Evolutionary conservation across 2,113 vertebrate species (phyloP), one percentile per base, ranked within the genome.

Genomic region (Macaca mulatta): DNA sequence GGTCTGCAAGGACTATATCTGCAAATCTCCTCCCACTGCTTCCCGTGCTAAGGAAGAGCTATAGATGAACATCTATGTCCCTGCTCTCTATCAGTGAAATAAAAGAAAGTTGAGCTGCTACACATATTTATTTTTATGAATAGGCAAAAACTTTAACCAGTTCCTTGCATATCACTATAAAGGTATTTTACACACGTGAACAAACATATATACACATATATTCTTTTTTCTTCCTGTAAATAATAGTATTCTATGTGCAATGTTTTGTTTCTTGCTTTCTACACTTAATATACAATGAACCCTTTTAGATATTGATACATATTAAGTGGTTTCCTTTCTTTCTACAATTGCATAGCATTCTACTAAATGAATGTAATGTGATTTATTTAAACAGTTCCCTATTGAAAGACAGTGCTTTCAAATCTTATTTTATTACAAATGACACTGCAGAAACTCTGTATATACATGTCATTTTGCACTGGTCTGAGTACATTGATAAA

Each of bases 31-130:
- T 95, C 40, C 52, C n/a, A 67, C 40, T 85, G n/a, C 35, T 88
- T 96, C 38, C 64, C 61, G 69, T 95, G 81, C 50, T 96, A 94
- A 94, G 84, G 64, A 95, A 93, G 9, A 94, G 87, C 35, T 69
- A 18, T 6, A 90, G 25, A 93, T 20, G 9, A 12, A 35, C 30
- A 80, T 38, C 55, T 38, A 77, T 67, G 8, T 95, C 8, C 79
- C 30, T 89, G 4, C 4, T 90, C 23, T 92, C 45, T 81, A 23
- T 70, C 59, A 78, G 38, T 64, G 67, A 94, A 90, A 88, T 89
- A 79, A 83, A 95, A 69, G 35, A 80, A 91, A 94, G 8, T 48
- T 87, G n/a, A 96, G 7, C 80, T 67, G 20, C 8, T 84, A 20
- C 13, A 52, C 74, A 70, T 82, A 75, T 70, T 87, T 45, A 72